Conservation (phyloP, 2,797 vertebrate species). For the Acanthurus leucopareius region DNA sequence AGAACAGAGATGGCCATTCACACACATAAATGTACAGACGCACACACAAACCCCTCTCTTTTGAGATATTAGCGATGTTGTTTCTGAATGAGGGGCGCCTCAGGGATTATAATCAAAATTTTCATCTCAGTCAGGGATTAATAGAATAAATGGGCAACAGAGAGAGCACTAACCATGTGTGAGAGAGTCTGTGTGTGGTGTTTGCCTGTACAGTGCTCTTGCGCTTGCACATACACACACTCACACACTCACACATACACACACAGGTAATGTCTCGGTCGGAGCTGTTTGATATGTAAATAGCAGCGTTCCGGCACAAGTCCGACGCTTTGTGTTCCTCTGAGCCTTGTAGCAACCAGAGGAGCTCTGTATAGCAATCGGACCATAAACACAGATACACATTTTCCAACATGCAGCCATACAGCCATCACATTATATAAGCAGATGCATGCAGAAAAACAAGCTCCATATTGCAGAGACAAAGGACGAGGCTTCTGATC, state of each 20-base stretch:
- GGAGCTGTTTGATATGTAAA: constrained; percentile 78
- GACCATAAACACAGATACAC: constrained; percentile 48
- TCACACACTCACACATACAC: constrained; percentile 49
- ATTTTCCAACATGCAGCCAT: constrained; percentile 46
- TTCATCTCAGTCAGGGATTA: constrained; percentile 83
- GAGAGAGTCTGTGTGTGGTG: constrained; percentile 37
- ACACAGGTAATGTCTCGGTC: constrained; percentile 62
- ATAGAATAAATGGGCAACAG: constrained; percentile 79
- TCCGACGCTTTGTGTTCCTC: constrained; percentile 68
- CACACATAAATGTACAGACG: constrained; percentile 38
- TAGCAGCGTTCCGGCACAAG: constrained; percentile 66
- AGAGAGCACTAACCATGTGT: constrained; percentile 51
- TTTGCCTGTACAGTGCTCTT: constrained; percentile 49
- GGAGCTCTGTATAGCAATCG: constrained; percentile 35
- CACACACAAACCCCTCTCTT: constrained; percentile 58
- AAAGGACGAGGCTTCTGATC: neutral
- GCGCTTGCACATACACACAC: constrained; percentile 36
- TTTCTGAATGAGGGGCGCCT: constrained; percentile 78
- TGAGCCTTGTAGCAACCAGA: constrained; percentile 55
- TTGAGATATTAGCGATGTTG: constrained; percentile 78
- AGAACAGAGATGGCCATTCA: constrained; percentile 13
- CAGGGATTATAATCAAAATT: constrained; percentile 82
- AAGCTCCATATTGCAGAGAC: constrained; percentile 11
- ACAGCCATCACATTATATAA: constrained; percentile 15
- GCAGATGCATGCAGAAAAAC: constrained; percentile 23